Evolutionary conservation across 2,888 invertebrate genomes (phyloP).

Genomic region (Drosophila picticornis): DNA sequence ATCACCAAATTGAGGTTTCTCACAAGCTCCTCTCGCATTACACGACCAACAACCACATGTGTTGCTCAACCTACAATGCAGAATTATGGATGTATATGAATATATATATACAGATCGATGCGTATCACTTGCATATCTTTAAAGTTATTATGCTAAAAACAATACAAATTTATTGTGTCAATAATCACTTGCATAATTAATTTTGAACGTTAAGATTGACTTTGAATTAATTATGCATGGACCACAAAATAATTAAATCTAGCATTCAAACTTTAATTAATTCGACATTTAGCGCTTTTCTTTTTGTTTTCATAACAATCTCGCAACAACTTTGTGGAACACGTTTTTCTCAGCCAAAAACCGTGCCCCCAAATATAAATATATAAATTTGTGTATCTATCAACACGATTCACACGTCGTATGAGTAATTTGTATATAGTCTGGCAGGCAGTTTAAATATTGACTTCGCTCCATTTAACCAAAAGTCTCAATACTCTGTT

Average conservation of each 20-base stretch:
- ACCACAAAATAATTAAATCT: not conserved
- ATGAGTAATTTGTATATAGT: constrained; percentile 47
- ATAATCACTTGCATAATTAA: constrained; percentile 45
- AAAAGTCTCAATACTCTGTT: constrained; percentile 15
- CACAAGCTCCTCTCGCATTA: constrained; percentile 22
- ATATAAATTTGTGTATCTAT: not conserved
- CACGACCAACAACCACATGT: constrained; percentile 13
- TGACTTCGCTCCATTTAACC: constrained; percentile 4
- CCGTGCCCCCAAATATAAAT: constrained; percentile 46
- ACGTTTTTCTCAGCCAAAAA: constrained; percentile 65
- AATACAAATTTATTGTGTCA: constrained; percentile 45
- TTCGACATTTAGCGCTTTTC: constrained; percentile 55
- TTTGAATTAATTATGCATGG: constrained; percentile 14
- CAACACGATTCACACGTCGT: constrained; percentile 44
- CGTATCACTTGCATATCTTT: not conserved
- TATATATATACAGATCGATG: not conserved
- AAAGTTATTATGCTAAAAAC: not conserved
- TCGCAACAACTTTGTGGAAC: constrained; percentile 38
- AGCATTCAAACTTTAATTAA: constrained; percentile 31
- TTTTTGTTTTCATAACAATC: constrained; percentile 24
- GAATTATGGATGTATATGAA: not conserved
- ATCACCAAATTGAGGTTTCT: constrained; percentile 20
- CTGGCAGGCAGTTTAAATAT: constrained; percentile 1
- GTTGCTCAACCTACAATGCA: constrained; percentile 36
- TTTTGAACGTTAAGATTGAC: constrained; percentile 11